These are phyloP conservation scores for Lordiphosa mommai DNA, from an alignment of 1,140 invertebrate genomes.

Conservation along the genomic window DNA sequence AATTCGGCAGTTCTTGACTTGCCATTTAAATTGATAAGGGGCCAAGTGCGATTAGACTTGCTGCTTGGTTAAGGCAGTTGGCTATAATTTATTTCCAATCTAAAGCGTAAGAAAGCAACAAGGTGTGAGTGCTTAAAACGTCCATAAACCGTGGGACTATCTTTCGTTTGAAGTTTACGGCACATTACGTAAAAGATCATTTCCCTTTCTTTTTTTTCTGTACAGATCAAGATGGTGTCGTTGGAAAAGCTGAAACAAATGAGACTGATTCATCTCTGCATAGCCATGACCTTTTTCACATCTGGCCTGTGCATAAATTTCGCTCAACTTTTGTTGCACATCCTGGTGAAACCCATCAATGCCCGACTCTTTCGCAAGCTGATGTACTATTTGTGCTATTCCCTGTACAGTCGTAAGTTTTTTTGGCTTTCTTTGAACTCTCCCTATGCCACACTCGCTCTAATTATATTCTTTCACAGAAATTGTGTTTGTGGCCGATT, in stretches of 20 bases:
- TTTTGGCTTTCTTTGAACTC: too few species aligned
- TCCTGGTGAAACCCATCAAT: conserved; percentile 87
- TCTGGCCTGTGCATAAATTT: conserved; percentile 93
- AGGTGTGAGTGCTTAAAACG: conserved; percentile 11
- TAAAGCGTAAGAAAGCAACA: background rate
- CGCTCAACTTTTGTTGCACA: conserved; percentile 88
- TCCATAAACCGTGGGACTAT: background rate
- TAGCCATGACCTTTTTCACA: conserved; percentile 93
- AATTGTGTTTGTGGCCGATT: conserved; percentile 94
- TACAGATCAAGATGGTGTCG: conserved; percentile 51
- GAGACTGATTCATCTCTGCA: conserved; percentile 86
- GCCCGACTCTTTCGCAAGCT: conserved; percentile 91
- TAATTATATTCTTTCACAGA: conserved; percentile 86
- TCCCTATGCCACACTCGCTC: too few species aligned
- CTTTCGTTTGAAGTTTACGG: conserved; percentile 12
- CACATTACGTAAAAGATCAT: conserved; percentile 32
- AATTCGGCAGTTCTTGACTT: background rate
- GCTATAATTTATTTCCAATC: background rate
- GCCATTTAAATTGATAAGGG: conserved; percentile 1
- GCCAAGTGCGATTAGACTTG: background rate
- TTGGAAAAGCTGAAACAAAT: conserved; percentile 66
- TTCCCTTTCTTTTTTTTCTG: background rate
- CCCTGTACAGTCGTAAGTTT: conserved; percentile 92
- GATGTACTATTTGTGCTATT: conserved; percentile 94
- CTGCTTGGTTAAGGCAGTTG: conserved; percentile 2